Percentiles rank a stretch among this genome's conserved stretches.
These are phyloP conservation scores for Sarotherodon lohbergeri DNA, from an alignment of 2,113 vertebrate species.

Conservation along the genomic window DNA sequence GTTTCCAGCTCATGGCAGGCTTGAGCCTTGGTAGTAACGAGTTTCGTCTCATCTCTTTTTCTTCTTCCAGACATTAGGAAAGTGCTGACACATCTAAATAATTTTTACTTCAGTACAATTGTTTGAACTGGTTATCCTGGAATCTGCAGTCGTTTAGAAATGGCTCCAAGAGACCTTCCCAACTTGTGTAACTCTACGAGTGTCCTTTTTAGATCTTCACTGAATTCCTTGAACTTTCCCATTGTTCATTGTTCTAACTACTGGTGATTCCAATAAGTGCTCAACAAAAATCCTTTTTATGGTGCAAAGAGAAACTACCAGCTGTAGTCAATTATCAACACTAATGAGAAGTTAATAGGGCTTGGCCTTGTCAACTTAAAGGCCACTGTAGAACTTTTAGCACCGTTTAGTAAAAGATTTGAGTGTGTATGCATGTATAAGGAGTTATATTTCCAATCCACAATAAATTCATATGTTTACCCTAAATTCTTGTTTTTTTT, in stretches of 20 bases:
- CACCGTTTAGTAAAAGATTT: neutral
- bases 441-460: neutral
- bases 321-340: neutral
- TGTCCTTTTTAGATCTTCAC: neutral
- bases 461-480: neutral
- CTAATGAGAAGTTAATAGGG: neutral
- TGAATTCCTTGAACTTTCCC: neutral
- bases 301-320: neutral
- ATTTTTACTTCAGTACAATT: neutral
- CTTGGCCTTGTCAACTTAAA: neutral
- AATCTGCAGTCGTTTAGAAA: neutral
- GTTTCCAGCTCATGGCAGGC: neutral
- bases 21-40: neutral
- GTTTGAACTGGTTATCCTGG: neutral
- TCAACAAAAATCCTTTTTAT: neutral
- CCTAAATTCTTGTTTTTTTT: neutral
- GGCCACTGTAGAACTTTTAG: neutral
- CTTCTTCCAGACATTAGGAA: neutral
- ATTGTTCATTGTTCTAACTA: neutral
- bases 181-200: neutral
- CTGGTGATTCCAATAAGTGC: neutral
- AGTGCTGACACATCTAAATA: neutral
- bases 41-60: neutral
- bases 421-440: neutral
- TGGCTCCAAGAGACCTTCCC: neutral